Percentiles rank a stretch among this genome's conserved stretches.
phyloP scores from a whole-genome alignment of 2,888 invertebrate genomes.

The Polydrusus cervinus region DNA sequence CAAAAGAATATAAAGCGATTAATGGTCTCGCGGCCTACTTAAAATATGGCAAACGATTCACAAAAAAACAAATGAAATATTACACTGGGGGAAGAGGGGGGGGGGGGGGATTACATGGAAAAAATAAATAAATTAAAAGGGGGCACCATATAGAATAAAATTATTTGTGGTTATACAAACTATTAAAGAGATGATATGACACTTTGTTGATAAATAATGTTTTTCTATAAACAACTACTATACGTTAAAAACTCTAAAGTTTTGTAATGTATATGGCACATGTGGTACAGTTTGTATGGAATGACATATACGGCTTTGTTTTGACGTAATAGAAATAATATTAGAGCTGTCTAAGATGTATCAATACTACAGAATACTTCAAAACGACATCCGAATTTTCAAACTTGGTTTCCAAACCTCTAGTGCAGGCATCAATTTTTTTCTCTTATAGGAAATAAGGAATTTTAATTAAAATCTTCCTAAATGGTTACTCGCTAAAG shows the following conservation, averaged over 20 bases:
- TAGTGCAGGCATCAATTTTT: too few species aligned
- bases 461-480: too few species aligned
- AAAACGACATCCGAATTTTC: too few species aligned
- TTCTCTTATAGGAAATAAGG: too few species aligned
- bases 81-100: slow-evolving; percentile 59
- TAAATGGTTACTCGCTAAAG: too few species aligned
- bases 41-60: slow-evolving; percentile 69
- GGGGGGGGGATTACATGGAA: slow-evolving; percentile 57
- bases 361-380: too few species aligned
- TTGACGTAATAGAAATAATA: not conserved
- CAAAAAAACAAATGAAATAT: slow-evolving; percentile 62
- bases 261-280: slow-evolving; percentile 61
- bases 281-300: slow-evolving; percentile 58
- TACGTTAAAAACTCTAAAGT: slow-evolving; percentile 52
- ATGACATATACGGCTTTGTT: slow-evolving; percentile 54
- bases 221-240: slow-evolving; percentile 49
- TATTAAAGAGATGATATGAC: slow-evolving; percentile 59
- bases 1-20: slow-evolving; percentile 60
- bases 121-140: slow-evolving; percentile 55
- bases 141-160: slow-evolving; percentile 19
- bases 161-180: not conserved
- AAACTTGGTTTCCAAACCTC: too few species aligned
- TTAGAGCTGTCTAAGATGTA: not conserved
- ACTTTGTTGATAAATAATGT: slow-evolving; percentile 58
- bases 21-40: slow-evolving; percentile 56